A percentile compares a stretch with the other conserved stretches of the same genome.
Evolutionary conservation across 2,113 vertebrate genomes (phyloP).

Genomic region (Cyanoramphus novaezelandiae): DNA sequence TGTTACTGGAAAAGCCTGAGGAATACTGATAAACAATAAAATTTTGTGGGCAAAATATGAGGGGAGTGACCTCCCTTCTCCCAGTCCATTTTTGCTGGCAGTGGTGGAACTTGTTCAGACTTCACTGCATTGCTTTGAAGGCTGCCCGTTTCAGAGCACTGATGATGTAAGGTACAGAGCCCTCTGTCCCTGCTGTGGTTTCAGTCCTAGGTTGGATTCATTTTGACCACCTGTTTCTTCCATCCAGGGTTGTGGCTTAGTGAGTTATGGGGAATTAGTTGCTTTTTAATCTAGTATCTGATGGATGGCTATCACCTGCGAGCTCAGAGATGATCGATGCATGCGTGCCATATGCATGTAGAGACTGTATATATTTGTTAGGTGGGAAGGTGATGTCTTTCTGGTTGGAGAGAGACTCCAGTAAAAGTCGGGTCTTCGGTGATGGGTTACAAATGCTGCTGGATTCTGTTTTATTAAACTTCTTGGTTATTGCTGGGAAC

Average conservation of each 20-base stretch:
- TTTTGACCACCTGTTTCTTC: conserved; percentile 17
- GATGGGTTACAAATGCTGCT: background rate
- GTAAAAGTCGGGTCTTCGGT: background rate
- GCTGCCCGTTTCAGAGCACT: background rate
- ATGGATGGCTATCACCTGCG: conserved; percentile 27
- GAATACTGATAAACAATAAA: background rate
- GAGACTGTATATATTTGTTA: background rate
- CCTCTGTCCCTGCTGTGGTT: background rate
- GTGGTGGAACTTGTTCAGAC: background rate
- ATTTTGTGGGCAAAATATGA: background rate
- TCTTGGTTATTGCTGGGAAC: background rate
- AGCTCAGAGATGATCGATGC: background rate
- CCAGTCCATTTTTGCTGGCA: background rate
- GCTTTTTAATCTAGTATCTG: conserved; percentile 35
- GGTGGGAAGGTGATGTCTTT: background rate
- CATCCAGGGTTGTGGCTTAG: background rate
- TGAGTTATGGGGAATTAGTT: conserved; percentile 27
- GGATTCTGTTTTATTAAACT: background rate
- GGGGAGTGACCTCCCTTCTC: background rate
- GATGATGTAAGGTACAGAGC: background rate
- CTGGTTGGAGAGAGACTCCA: background rate
- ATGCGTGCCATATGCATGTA: background rate
- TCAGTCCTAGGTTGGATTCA: background rate
- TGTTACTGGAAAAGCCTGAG: background rate
- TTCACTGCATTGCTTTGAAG: background rate